Evolutionary conservation across 2,797 vertebrate genomes (phyloP).

Genomic region (Cygnus olor): DNA sequence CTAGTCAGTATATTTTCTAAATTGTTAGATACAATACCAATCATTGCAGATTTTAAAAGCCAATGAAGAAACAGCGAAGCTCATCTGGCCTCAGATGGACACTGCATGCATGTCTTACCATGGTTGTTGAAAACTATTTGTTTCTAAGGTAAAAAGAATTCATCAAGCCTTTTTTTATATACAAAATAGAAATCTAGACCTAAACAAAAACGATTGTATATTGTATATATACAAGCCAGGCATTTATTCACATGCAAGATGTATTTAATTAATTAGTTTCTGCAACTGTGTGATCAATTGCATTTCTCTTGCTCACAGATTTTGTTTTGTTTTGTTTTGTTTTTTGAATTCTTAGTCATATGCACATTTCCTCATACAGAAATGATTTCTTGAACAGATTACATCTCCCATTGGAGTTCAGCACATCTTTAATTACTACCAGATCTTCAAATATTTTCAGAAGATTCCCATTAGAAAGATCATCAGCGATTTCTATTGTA

Average conservation of each 20-base stretch:
- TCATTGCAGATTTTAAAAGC: background rate
- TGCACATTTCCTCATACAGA: background rate
- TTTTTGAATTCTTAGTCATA: background rate
- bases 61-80: background rate
- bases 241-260: background rate
- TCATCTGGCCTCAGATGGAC: background rate
- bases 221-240: background rate
- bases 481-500: constrained; percentile 43
- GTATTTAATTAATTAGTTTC: background rate
- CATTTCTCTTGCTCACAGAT: background rate
- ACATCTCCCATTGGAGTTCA: background rate
- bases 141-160: background rate
- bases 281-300: background rate
- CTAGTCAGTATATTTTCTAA: background rate
- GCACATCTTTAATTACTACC: constrained; percentile 36
- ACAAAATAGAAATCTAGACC: background rate
- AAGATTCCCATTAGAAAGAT: constrained; percentile 52
- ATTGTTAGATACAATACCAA: background rate
- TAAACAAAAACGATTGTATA: background rate
- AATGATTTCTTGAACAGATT: background rate
- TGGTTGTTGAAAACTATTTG: background rate
- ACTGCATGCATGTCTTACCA: background rate
- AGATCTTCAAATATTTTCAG: constrained; percentile 50
- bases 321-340: background rate
- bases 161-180: background rate